Percentiles rank a stretch among this genome's conserved stretches.
Conservation (phyloP, 1,140 invertebrate species). For the Lepidurus couesii region DNA sequence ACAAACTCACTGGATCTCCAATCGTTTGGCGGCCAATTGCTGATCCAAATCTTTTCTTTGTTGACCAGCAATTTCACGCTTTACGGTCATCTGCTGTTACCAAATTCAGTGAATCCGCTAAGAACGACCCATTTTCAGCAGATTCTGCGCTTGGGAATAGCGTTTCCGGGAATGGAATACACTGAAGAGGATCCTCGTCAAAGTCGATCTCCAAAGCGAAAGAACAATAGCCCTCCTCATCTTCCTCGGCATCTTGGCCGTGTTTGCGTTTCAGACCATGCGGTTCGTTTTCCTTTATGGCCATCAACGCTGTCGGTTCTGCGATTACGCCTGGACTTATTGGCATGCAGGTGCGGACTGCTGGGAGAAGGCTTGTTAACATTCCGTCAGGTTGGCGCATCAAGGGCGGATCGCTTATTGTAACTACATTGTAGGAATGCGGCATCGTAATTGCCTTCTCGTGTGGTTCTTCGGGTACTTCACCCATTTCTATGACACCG, state of each 20-base stretch:
- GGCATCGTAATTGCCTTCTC: background rate
- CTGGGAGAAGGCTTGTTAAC: background rate
- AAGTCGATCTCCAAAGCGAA: background rate
- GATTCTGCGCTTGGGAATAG: background rate
- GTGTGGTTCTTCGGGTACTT: background rate
- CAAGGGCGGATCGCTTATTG: conserved; percentile 13
- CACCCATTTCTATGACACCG: background rate
- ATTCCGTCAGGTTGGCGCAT: conserved; percentile 10
- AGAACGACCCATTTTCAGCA: background rate
- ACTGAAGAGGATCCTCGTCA: background rate
- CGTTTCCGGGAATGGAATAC: background rate
- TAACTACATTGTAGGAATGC: background rate
- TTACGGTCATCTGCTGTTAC: no score
- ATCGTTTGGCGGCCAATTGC: no score
- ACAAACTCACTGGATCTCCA: no score
- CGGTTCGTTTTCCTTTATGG: background rate
- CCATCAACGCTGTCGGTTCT: conserved; percentile 7
- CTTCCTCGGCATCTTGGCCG: background rate
- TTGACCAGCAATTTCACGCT: no score
- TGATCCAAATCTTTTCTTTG: no score
- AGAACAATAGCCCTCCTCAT: background rate
- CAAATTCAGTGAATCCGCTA: no score
- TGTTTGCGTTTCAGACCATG: background rate
- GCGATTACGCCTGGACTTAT: conserved; percentile 1
- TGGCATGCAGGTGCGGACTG: conserved; percentile 20